Base-by-base conservation (phyloP, 2,113 vertebrate species). In the Chascanopsetta lugubris region DNA sequence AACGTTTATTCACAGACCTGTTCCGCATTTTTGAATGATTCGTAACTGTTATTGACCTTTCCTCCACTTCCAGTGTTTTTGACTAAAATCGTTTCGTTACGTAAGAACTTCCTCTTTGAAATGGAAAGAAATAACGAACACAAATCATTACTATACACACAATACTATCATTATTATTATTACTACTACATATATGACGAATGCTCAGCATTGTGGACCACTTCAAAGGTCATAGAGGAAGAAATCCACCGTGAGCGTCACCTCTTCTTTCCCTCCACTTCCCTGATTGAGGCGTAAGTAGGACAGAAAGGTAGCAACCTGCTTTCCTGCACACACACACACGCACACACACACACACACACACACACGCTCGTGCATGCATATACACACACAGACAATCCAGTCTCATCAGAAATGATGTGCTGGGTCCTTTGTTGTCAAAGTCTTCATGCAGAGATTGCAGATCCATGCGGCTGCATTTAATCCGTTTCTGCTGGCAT, bases 401-500 rank as follows among this genome's bases (percentile, higher is more conserved):
- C 45, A 66, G 63, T 72, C 77, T 84, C 79, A 89, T 89, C 86
- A 91, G 86, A 91, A 91, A 84, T 72, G 72, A 80, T 50, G 68
- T 29, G 60, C 72, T 65, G 61, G 68, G 65, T 46, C 75, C 85
- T 91, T 92, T 92, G 91, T 92, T 92, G 88, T 91, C 86, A 86
- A 74, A 87, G 75, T 84, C 85, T 82, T 90, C 85, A 80, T 75
- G 77, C 81, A 26, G 63, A 80, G 80, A 86, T 89, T 56, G 68
- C 88, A 91, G 90, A 92, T 91, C 90, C 90, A 92, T 89, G 85
- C 58, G 43, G 86, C 62, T 87, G 82, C 82, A 83, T 91, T 91
- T 92, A 91, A 92, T 77, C 75, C 66, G 50, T 91, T 92, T 91
- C 89, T 92, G 92, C 92, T 93, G 86, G 86, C 90, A 90, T 93